These are phyloP conservation scores for Drosophila fungiperda DNA, from an alignment of 2,888 invertebrate genomes.

Conservation along the genomic window DNA sequence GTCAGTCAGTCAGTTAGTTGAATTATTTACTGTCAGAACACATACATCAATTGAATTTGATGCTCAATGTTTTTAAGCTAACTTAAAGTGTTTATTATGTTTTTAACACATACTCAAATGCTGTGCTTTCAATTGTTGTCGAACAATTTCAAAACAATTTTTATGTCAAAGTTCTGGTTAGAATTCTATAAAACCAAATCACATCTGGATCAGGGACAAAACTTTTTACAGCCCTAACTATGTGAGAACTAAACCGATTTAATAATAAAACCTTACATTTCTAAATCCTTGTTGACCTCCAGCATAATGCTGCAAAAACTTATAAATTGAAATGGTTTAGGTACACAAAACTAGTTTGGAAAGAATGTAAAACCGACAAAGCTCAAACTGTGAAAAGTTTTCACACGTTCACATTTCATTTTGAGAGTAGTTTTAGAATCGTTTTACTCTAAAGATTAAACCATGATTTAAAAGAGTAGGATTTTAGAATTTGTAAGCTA, in stretches of 20 bases:
- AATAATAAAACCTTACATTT: not conserved
- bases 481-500: not conserved
- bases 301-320: not conserved
- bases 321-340: not conserved
- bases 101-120: not conserved
- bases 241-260: not conserved
- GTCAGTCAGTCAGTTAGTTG: constrained; percentile 10
- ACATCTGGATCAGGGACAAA: not conserved
- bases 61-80: constrained; percentile 49
- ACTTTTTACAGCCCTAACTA: not conserved
- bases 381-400: not conserved
- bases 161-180: not conserved
- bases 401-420: not conserved
- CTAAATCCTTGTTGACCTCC: not conserved
- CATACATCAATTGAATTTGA: constrained; percentile 69
- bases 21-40: constrained; percentile 22
- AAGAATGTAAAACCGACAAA: not conserved
- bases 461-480: not conserved
- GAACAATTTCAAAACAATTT: not conserved
- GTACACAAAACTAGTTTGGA: not conserved
- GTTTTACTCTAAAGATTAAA: not conserved
- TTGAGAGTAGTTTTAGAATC: not conserved
- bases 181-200: not conserved
- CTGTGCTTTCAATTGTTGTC: not conserved
- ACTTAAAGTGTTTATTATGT: constrained; percentile 46